Conservation (phyloP, 2,888 invertebrate genomes). For the Caenorhabditis afra region DNA sequence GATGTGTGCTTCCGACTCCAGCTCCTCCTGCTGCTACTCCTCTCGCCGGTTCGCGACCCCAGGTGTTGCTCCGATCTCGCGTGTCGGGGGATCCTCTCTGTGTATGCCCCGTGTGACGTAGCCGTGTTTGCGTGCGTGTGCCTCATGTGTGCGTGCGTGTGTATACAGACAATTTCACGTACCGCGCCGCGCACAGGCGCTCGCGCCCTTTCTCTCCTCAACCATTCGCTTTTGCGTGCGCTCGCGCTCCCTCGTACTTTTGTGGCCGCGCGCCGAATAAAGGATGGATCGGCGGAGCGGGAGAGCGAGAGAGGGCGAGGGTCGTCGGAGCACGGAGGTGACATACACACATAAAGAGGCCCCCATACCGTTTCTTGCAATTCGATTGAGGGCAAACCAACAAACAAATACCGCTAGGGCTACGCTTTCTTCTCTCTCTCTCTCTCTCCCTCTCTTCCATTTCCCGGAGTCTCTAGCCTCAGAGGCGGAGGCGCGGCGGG, state of each 20-base stretch:
- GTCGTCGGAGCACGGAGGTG: conserved; percentile 35
- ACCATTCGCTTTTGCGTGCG: conserved; percentile 20
- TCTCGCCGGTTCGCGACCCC: conserved; percentile 54
- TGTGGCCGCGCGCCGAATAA: conserved; percentile 49
- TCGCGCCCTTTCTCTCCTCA: conserved; percentile 35
- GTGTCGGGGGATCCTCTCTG: conserved; percentile 38
- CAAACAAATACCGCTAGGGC: conserved; percentile 47
- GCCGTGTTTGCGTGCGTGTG: conserved; percentile 56
- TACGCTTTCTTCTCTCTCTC: conserved; percentile 3
- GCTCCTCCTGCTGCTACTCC: neutral
- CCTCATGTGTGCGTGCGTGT: conserved; percentile 56
- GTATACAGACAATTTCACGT: conserved; percentile 59
- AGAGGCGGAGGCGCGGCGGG: conserved; percentile 33
- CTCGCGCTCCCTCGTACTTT: conserved; percentile 42
- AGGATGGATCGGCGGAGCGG: conserved; percentile 30
- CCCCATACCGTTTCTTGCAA: conserved; percentile 49
- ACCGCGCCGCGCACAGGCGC: conserved; percentile 60
- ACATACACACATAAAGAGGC: conserved; percentile 42
- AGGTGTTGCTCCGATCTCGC: conserved; percentile 40
- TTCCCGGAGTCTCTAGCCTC: conserved; percentile 27
- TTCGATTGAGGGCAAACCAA: conserved; percentile 57
- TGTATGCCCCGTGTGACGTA: conserved; percentile 55
- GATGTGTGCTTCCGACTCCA: conserved; percentile 39
- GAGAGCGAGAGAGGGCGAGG: too few relatives aligned
- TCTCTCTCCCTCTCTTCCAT: neutral